Evolutionary conservation across 2,113 vertebrate genomes (phyloP).

Genomic region (Cryptotis parvus): DNA sequence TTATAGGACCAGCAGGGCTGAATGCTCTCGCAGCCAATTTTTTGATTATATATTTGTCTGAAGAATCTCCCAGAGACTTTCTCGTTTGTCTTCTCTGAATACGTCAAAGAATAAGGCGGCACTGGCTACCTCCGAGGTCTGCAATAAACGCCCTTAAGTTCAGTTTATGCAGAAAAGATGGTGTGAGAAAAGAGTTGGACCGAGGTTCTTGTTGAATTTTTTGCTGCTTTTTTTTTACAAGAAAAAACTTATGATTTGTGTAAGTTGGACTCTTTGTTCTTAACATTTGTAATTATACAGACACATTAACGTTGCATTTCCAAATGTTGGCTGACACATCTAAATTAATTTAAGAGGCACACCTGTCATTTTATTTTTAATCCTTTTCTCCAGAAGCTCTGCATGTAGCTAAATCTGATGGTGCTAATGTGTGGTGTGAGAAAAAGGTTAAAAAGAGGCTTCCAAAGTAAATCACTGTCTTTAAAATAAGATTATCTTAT

Average conservation of each 20-base stretch:
- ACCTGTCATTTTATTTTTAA: slow-evolving; percentile 61
- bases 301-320: not conserved
- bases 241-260: slow-evolving; percentile 42
- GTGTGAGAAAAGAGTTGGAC: too few relatives aligned
- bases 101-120: not conserved
- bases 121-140: not conserved
- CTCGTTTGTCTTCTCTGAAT: not conserved
- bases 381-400: slow-evolving; percentile 31
- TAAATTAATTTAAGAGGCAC: slow-evolving; percentile 56
- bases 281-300: slow-evolving; percentile 22
- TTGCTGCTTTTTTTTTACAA: not conserved
- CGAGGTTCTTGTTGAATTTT: slow-evolving; percentile 13
- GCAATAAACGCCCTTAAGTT: not conserved
- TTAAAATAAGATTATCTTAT: slow-evolving; percentile 46
- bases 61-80: not conserved
- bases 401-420: slow-evolving; percentile 26
- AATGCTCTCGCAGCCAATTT: not conserved
- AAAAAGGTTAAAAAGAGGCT: not conserved
- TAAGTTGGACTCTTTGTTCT: not conserved
- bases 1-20: not conserved
- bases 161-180: not conserved
- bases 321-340: slow-evolving; percentile 31
- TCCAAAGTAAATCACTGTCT: slow-evolving; percentile 30
- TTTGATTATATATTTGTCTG: not conserved
- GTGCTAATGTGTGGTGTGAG: slow-evolving; percentile 27